These are phyloP conservation scores for Sebastolobus altivelis DNA, from an alignment of 2,797 vertebrate genomes.

Conservation along the genomic window DNA sequence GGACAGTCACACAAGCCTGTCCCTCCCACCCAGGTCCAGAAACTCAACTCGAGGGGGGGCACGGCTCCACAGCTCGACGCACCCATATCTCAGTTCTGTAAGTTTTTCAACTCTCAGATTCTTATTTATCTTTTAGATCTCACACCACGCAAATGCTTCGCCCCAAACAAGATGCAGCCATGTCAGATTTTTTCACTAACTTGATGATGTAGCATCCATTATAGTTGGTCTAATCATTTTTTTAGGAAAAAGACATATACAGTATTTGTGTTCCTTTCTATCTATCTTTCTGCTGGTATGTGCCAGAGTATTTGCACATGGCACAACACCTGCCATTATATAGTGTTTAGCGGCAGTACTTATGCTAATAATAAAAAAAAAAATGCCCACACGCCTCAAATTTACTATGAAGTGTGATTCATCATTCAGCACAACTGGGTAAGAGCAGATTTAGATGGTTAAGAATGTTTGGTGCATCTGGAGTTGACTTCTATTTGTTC, in stretches of 20 bases:
- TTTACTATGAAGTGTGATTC: neutral
- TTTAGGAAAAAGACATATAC: too few species aligned
- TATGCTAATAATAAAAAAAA: neutral
- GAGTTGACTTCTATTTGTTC: neutral
- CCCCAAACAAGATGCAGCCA: neutral
- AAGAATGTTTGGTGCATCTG: neutral
- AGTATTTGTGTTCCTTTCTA: neutral
- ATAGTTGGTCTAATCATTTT: neutral
- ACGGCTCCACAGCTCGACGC: slow-evolving; percentile 95
- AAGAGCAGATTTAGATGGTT: neutral
- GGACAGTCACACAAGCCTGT: slow-evolving; percentile 98
- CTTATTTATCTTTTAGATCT: neutral
- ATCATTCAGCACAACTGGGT: neutral
- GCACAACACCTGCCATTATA: neutral
- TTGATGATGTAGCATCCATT: neutral
- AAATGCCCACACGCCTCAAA: neutral
- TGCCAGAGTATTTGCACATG: neutral
- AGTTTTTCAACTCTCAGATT: slow-evolving; percentile 80
- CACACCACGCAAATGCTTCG: neutral
- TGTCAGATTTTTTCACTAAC: neutral
- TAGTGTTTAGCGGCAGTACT: neutral
- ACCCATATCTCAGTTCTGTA: slow-evolving; percentile 99
- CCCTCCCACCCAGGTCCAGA: slow-evolving; percentile 98
- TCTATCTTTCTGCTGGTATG: neutral
- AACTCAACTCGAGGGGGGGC: slow-evolving; percentile 95